A percentile compares a stretch with the other conserved stretches of the same genome.
Conservation (phyloP, 1,140 invertebrate species). For the Drosophila hydei region DNA sequence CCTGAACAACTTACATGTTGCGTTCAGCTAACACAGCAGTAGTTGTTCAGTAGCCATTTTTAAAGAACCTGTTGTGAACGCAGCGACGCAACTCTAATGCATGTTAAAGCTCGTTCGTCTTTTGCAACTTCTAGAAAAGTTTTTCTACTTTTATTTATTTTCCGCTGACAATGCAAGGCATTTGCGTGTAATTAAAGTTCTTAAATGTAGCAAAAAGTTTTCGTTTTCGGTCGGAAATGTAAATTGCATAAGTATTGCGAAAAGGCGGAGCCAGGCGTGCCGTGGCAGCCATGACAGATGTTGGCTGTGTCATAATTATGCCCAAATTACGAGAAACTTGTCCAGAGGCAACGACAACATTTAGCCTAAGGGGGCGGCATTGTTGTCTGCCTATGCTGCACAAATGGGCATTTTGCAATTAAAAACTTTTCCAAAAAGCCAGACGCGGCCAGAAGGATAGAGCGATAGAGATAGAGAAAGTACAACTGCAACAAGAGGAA, state of each 20-base stretch:
- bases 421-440: constrained; percentile 57
- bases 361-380: neutral
- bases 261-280: constrained; percentile 24
- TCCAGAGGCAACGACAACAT: constrained; percentile 30
- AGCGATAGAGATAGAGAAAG: neutral
- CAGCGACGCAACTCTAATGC: neutral
- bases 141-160: constrained; percentile 11
- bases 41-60: neutral
- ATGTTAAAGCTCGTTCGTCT: neutral
- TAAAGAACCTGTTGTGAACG: neutral
- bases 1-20: no score
- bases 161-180: constrained; percentile 41
- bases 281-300: constrained; percentile 50
- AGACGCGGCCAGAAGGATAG: neutral
- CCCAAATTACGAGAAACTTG: constrained; percentile 61
- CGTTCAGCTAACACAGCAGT: no score
- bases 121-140: constrained; percentile 4
- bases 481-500: constrained; percentile 19
- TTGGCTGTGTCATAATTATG: constrained; percentile 73
- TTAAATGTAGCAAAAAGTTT: constrained; percentile 58
- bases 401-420: constrained; percentile 66
- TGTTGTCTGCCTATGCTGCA: constrained; percentile 11
- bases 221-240: constrained; percentile 14
- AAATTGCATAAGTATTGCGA: constrained; percentile 62
- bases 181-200: constrained; percentile 72